Base-by-base conservation (phyloP, 2,888 invertebrate species). In the Limnephilus marmoratus region DNA sequence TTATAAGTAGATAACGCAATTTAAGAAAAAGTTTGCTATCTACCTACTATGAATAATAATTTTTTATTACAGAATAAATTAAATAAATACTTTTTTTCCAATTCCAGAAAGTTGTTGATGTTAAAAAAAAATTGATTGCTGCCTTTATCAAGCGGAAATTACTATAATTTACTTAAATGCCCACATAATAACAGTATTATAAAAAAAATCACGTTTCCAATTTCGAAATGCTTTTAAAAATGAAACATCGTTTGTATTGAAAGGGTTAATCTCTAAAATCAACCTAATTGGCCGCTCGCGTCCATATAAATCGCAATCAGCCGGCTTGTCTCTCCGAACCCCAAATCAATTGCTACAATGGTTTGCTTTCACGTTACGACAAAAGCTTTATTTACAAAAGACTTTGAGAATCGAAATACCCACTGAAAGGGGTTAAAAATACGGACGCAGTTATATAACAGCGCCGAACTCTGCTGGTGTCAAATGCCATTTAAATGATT, bases 331-430 rank as follows among this genome's bases (percentile, higher is more conserved):
- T 34, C 34, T 34, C 82, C 82, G 18, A 82, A 82, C 82, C 82
- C 82, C 29, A 82, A 82, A 34, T 34, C 29, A 82, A 34, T 82
- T 82, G 82, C 82, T 82, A 34, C 82, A 34, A 82, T 82, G 29
- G 82, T 82, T 34, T 82, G 82, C 82, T 31, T 34, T 82, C 82
- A 82, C 82, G 34, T 82, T 34, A 34, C 34, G 34, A 34, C 68
- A 68, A 82, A 82, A 31, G 34, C 82, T 82, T 82, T 82, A 34
- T 82, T 34, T 34, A 34, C 34, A 34, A 82, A 82, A 82, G 82
- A 13, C 31, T 82, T 82, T 68, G 24, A 68, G 68, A 68, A 68
- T 24, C 68, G 18, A 68, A 68, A 68, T 15, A 68, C 24, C 24
- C 9, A n/a, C 24, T n/a, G 68, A 68, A 68, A 68, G 68, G 24